Base-by-base conservation (phyloP, 1,140 invertebrate species). In the Calycopis cecrops region DNA sequence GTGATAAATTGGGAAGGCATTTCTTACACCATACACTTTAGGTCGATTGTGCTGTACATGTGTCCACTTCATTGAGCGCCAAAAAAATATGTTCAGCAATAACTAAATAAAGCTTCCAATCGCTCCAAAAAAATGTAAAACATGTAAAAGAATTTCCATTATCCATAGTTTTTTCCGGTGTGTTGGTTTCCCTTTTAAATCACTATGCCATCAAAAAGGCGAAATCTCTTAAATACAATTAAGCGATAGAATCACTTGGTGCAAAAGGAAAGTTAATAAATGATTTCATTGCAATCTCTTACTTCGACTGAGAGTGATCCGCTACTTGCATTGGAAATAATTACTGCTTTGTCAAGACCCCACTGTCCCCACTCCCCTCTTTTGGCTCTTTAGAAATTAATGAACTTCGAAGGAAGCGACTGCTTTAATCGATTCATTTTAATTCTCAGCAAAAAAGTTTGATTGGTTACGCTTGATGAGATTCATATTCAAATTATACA, bases 261-360 rank as follows among this genome's bases (percentile, higher is more conserved):
- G 38, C 3, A 17, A n/a, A 7, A 52, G 37, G 18, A 11, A 28
- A n/a, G 21, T 14, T 12, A 35, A 37, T 11, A 35, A 52, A 17
- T 4, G 35, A 52, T 38, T 52, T 40, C 50, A 21, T 38, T 18
- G 35, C 50, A 38, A 37, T 21, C 50, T 52, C 50, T 52, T 52
- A 35, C 50, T 52, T 17, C 37, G 17, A 48, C 17, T 18, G 7
- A 4, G 47, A 50, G 14, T 40, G 50, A 52, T 52, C 14, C 37
- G 50, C 16, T 38, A 52, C 50, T 52, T 52, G 50, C 50, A 52
- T 9, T 35, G 18, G 50, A 52, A 52, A 38, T 52, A 52, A 52
- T 52, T 52, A 52, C 17, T 40, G 37, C 50, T 52, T 38, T 40
- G 37, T 52, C 35, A 38, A 38, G 34, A 35, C 18, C 50, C 12